Conservation (phyloP, 2,113 vertebrate species). For the Myodes glareolus region DNA sequence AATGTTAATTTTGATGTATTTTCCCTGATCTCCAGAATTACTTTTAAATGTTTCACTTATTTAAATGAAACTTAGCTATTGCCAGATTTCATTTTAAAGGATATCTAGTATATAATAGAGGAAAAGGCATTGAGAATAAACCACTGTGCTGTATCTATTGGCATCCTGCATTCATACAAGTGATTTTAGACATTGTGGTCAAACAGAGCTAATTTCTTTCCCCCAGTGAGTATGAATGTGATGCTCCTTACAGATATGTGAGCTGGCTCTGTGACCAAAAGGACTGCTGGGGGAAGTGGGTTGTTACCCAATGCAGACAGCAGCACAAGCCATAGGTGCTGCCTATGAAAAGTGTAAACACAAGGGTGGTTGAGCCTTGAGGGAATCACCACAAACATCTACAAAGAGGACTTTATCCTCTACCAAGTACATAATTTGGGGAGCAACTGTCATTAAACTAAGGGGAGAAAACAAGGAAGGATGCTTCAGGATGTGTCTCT, state of each 20-base stretch:
- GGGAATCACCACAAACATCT: rapidly evolving
- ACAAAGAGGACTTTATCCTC: no score
- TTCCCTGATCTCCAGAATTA: neutral
- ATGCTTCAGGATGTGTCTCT: neutral
- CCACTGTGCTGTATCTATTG: neutral
- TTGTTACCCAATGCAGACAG: neutral
- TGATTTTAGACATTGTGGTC: neutral
- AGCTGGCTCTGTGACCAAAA: neutral
- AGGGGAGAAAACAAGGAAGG: neutral
- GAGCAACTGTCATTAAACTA: neutral
- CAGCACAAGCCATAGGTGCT: rapidly evolving
- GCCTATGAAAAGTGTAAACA: neutral
- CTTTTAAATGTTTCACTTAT: constrained; percentile 43
- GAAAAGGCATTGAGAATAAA: neutral
- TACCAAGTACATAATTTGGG: neutral
- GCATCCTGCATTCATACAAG: neutral
- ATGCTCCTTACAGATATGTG: neutral
- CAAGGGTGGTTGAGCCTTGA: neutral
- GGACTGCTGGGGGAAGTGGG: neutral
- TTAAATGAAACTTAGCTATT: neutral
- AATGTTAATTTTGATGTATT: neutral
- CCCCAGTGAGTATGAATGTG: neutral
- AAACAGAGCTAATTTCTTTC: neutral
- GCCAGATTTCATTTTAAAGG: neutral
- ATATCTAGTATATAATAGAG: neutral